phyloP scores from a whole-genome alignment of 2,888 invertebrate species.

The Drosophila meridionalis region DNA sequence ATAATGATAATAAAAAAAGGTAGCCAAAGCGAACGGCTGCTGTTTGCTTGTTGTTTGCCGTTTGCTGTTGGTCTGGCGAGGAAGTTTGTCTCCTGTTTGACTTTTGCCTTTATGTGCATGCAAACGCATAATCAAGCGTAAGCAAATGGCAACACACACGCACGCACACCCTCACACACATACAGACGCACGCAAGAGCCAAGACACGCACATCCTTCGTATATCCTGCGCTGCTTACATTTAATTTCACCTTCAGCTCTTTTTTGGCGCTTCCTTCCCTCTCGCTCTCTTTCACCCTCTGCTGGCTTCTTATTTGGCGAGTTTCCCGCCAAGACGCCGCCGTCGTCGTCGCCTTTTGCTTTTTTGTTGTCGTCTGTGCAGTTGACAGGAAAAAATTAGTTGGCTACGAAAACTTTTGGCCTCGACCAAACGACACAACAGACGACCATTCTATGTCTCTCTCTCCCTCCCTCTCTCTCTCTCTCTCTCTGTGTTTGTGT shows the following conservation, averaged over 20 bases:
- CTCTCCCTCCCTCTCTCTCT: conserved; percentile 5
- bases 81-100: conserved; percentile 77
- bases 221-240: conserved; percentile 72
- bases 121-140: conserved; percentile 78
- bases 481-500: conserved; percentile 13
- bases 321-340: conserved; percentile 58
- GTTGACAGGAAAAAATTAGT: conserved; percentile 81
- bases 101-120: conserved; percentile 79
- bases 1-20: conserved; percentile 67
- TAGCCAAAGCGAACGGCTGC: conserved; percentile 47
- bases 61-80: conserved; percentile 45
- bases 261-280: conserved; percentile 7
- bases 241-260: conserved; percentile 76
- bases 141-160: conserved; percentile 51
- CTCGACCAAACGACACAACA: conserved; percentile 65
- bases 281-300: background rate
- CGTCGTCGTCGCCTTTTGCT: conserved; percentile 23
- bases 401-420: conserved; percentile 80
- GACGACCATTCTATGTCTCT: conserved; percentile 46
- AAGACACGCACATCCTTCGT: conserved; percentile 57
- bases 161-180: conserved; percentile 3
- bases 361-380: conserved; percentile 73
- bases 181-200: conserved; percentile 12
- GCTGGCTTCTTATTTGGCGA: conserved; percentile 46
- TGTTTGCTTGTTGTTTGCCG: conserved; percentile 26